Conservation (phyloP, 1,140 invertebrate genomes). For the Papilio polytes region DNA sequence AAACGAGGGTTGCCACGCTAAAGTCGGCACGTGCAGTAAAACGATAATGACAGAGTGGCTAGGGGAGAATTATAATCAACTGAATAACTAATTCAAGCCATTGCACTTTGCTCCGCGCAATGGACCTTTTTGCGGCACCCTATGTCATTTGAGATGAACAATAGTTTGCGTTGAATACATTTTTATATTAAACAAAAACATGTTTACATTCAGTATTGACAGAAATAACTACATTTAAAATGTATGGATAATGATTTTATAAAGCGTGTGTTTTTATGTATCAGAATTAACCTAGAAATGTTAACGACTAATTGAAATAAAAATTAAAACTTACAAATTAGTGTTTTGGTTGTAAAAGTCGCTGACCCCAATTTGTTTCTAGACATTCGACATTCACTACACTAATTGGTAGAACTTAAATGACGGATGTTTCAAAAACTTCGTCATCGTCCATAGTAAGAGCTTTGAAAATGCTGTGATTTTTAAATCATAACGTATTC, state of each 20-base stretch:
- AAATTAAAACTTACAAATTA: constrained; percentile 7
- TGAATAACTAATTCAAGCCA: constrained; percentile 82
- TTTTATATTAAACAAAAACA: constrained; percentile 52
- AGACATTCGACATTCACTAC: background rate
- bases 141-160: constrained; percentile 46
- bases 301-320: background rate
- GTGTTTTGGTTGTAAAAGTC: background rate
- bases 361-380: constrained; percentile 20
- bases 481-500: too few species aligned
- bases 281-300: background rate
- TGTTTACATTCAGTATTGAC: constrained; percentile 7
- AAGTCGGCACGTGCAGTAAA: constrained; percentile 77
- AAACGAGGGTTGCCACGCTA: constrained; percentile 65
- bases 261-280: too few species aligned
- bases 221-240: too few species aligned
- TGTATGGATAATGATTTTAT: too few species aligned
- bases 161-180: constrained; percentile 45
- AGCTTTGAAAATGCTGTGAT: background rate
- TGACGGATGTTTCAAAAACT: constrained; percentile 23
- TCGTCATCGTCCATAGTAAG: constrained; percentile 2
- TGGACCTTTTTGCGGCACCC: constrained; percentile 72
- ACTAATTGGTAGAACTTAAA: constrained; percentile 21
- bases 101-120: constrained; percentile 67
- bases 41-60: constrained; percentile 81
- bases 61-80: constrained; percentile 77